These are phyloP conservation scores for Enhydra lutris DNA, from an alignment of 2,113 vertebrate species.

Conservation along the genomic window DNA sequence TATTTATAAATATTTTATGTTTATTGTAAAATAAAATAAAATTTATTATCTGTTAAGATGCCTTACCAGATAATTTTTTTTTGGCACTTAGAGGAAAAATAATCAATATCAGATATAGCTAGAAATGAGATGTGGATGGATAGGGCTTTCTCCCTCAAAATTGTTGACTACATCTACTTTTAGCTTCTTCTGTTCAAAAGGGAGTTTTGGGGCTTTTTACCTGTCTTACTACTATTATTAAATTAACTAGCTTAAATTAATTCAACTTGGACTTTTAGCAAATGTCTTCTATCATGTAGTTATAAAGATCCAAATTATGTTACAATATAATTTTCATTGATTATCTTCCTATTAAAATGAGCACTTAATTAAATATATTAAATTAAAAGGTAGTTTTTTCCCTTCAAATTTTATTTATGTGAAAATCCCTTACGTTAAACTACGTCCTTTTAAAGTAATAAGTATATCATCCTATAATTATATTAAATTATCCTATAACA, in stretches of 20 bases:
- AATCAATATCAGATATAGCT: not conserved
- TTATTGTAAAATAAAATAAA: too few species aligned
- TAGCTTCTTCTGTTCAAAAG: not conserved
- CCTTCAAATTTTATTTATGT: not conserved
- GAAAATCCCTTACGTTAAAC: not conserved
- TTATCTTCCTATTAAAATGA: not conserved
- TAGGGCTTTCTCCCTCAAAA: not conserved
- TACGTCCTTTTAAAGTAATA: not conserved
- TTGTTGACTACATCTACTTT: not conserved
- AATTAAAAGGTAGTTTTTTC: not conserved
- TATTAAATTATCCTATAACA: not conserved
- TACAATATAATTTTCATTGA: not conserved
- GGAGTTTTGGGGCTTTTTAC: not conserved
- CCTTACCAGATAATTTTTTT: not conserved
- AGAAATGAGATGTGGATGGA: not conserved
- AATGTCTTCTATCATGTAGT: not conserved
- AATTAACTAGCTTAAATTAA: not conserved
- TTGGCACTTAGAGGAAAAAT: not conserved
- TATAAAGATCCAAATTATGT: not conserved
- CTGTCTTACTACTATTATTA: not conserved
- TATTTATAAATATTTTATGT: too few species aligned
- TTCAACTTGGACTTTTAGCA: not conserved
- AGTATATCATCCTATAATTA: not conserved
- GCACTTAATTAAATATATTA: slow-evolving; percentile 3
- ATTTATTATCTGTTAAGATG: not conserved